phyloP scores from a whole-genome alignment of 2,113 vertebrate genomes.

The Anas platyrhynchos region DNA sequence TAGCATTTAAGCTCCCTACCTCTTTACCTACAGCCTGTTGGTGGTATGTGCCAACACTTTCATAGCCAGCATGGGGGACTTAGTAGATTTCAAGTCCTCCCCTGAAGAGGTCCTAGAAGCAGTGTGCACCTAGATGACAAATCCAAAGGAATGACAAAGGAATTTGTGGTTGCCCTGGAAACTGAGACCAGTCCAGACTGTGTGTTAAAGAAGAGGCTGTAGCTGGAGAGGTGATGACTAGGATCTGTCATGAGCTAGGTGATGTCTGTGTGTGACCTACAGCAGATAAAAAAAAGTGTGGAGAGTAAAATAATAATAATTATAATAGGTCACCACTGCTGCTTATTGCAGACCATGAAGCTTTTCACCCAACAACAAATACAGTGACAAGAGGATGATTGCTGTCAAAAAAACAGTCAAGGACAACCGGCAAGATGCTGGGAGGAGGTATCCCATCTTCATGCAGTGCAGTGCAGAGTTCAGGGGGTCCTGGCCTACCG shows the following conservation, averaged over 20 bases:
- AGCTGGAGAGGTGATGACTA: neutral
- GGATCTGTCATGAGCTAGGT: neutral
- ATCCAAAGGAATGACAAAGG: neutral
- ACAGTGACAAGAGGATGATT: neutral
- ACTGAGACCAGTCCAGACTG: neutral
- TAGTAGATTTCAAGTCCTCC: neutral
- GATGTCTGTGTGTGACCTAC: neutral
- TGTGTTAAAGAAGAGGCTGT: neutral
- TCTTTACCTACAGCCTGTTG: neutral
- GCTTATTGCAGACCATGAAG: neutral
- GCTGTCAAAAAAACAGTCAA: neutral
- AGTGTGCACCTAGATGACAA: neutral
- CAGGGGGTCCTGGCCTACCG: neutral
- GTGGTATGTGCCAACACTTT: neutral
- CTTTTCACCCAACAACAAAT: neutral
- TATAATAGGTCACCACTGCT: neutral
- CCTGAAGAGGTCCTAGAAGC: neutral
- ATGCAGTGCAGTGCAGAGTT: neutral
- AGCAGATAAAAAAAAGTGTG: neutral
- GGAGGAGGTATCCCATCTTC: neutral
- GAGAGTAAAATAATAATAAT: neutral
- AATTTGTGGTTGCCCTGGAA: conserved; percentile 33
- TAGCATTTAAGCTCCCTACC: neutral
- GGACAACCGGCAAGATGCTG: neutral
- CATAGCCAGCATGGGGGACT: neutral